phyloP scores from a whole-genome alignment of 2,888 invertebrate genomes.

The Ophraella communa region DNA sequence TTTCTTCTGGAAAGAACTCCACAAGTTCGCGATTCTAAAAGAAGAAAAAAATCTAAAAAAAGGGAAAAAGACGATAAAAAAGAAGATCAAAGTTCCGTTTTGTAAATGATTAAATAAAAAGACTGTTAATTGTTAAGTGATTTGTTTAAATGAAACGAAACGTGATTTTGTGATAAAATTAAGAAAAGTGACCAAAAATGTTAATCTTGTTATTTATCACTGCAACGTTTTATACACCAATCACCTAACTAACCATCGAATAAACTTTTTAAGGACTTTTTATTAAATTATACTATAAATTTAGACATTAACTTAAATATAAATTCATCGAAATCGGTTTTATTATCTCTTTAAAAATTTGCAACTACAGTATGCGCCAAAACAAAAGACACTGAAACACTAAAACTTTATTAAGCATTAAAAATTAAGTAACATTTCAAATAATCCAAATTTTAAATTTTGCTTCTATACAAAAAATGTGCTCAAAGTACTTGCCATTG shows the following conservation, averaged over 20 bases:
- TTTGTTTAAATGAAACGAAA: constrained; percentile 45
- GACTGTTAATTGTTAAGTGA: constrained; percentile 50
- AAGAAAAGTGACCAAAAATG: constrained; percentile 36
- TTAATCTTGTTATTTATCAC: constrained; percentile 9
- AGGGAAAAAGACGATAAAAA: constrained; percentile 59
- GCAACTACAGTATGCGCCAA: no score
- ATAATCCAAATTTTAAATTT: no score
- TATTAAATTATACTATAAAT: no score
- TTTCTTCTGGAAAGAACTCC: constrained; percentile 64
- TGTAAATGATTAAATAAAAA: constrained; percentile 52
- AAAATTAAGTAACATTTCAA: no score
- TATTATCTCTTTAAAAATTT: no score
- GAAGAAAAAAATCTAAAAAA: constrained; percentile 61
- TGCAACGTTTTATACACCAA: constrained; percentile 14
- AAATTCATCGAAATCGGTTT: no score
- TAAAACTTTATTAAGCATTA: no score
- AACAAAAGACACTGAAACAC: no score
- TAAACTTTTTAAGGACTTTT: no score
- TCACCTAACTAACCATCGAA: neutral
- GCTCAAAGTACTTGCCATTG: no score
- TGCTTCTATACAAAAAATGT: no score
- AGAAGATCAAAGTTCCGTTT: constrained; percentile 61
- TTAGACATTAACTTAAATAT: no score
- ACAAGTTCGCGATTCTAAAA: constrained; percentile 61
- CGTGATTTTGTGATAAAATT: constrained; percentile 50